phyloP scores from a whole-genome alignment of 2,113 vertebrate species.

The Mola mola region DNA sequence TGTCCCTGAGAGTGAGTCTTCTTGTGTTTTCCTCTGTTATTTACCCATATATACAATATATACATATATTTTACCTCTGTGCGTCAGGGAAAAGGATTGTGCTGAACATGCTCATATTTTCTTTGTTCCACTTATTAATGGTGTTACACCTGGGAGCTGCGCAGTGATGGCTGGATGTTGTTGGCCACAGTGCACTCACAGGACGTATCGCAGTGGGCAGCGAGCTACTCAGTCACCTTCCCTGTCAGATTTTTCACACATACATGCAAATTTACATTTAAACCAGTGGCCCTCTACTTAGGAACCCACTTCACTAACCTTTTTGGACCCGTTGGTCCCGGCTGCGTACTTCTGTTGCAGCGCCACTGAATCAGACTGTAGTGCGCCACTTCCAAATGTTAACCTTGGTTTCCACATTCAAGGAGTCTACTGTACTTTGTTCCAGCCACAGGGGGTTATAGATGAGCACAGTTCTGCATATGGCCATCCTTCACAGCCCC shows the following conservation, averaged over 20 bases:
- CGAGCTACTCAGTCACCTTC: conserved; percentile 13
- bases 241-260: not conserved
- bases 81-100: conserved; percentile 12
- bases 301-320: conserved; percentile 36
- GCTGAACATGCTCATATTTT: conserved; percentile 26
- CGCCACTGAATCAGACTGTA: conserved; percentile 37
- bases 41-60: too few species aligned
- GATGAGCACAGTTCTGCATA: conserved; percentile 74
- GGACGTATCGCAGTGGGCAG: conserved; percentile 9
- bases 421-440: conserved; percentile 71
- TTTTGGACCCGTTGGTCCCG: conserved; percentile 2
- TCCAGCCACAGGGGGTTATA: conserved; percentile 67
- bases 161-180: conserved; percentile 19
- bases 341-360: not conserved
- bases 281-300: conserved; percentile 26
- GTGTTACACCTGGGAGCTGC: conserved; percentile 22
- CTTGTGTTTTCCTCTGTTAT: too few species aligned
- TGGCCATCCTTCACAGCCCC: conserved; percentile 75
- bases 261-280: not conserved
- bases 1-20: conserved; percentile 2
- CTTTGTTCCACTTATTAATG: conserved; percentile 30
- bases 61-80: too few species aligned
- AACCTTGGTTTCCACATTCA: conserved; percentile 68
- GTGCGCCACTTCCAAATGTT: conserved; percentile 61
- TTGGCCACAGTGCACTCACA: conserved; percentile 18